These are phyloP conservation scores for Ormyrus nitidulus DNA, from an alignment of 2,888 invertebrate species.

Conservation along the genomic window DNA sequence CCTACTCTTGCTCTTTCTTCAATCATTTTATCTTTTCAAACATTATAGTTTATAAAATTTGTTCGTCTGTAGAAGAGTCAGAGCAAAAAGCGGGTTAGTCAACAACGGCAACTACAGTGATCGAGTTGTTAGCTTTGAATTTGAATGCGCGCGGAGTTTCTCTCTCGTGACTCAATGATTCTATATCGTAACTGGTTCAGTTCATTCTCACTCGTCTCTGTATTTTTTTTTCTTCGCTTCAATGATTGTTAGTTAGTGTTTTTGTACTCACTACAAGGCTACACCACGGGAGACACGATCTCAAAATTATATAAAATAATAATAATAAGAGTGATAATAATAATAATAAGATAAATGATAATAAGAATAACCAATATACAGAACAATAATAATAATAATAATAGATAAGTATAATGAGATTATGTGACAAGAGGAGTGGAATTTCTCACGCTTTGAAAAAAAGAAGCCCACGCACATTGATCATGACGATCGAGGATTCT, in stretches of 20 bases:
- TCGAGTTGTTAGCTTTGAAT: slow-evolving; percentile 43
- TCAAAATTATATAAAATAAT: slow-evolving; percentile 60
- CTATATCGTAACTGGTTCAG: slow-evolving; percentile 11
- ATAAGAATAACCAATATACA: slow-evolving; percentile 63
- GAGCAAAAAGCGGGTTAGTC: slow-evolving; percentile 44
- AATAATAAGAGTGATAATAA: slow-evolving; percentile 59
- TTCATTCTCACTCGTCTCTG: slow-evolving; percentile 35
- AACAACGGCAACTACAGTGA: slow-evolving; percentile 44
- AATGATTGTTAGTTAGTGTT: slow-evolving; percentile 55
- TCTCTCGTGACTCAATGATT: slow-evolving; percentile 46
- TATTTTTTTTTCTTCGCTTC: slow-evolving; percentile 24
- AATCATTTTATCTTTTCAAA: slow-evolving; percentile 24
- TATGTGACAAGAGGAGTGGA: slow-evolving; percentile 54
- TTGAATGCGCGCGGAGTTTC: slow-evolving; percentile 47
- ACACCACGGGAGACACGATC: slow-evolving; percentile 56
- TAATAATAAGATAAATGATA: slow-evolving; percentile 56
- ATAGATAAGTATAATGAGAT: slow-evolving; percentile 60
- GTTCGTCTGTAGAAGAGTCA: slow-evolving; percentile 42
- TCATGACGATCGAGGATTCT: slow-evolving; percentile 29
- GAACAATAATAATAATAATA: slow-evolving; percentile 57
- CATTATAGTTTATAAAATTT: slow-evolving; percentile 32
- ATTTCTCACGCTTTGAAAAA: slow-evolving; percentile 42
- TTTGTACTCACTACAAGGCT: slow-evolving; percentile 49
- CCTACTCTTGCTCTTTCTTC: slow-evolving; percentile 31
- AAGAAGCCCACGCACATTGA: slow-evolving; percentile 51